Evolutionary conservation across 2,113 vertebrate genomes (phyloP), one percentile per base, ranked within the genome.

Genomic region (Cyanistes caeruleus): DNA sequence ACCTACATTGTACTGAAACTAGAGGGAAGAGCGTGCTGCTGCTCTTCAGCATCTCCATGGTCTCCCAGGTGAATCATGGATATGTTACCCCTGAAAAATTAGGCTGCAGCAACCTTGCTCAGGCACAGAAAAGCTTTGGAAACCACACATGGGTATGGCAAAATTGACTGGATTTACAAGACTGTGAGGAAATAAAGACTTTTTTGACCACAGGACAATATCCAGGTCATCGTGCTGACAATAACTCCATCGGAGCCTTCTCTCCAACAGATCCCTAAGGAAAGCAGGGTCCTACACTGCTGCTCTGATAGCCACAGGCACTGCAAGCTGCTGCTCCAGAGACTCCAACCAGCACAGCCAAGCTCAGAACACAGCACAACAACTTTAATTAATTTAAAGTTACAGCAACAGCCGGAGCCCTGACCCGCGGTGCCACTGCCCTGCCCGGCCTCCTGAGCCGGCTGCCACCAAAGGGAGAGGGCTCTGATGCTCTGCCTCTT

Each of bases 361-460:
- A 58, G 69, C 62, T 55, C 84, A 87, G 62, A 89, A 64, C 10
- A 49, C 22, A 79, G 75, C 43, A 76, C 25, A 41, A 6, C 4
- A 69, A 77, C 9, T 69, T 33, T 6, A 69, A 86, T 91, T 73
- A 10, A 62, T 70, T 85, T n/a, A n/a, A n/a, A n/a, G n/a, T 73
- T 80, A 63, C 48, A 68, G 53, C 58, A 44, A 31, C 0, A 0
- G 24, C 33, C 1, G 0, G 33, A 91, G 65, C 39, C 21, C 70
- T 0, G 1, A 15, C 13, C 53, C 0, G 0, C 0, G 0, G 63
- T 41, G 20, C 31, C 37, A 37, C 62, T 30, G 83, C 72, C 79
- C 79, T 87, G 56, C 52, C 37, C 0, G 0, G 44, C 31, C 39
- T 49, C 37, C 1, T 1, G 5, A 87, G 69, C 8, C 27, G 7